Conservation (phyloP, 2,113 vertebrate genomes). For the Casuarius casuarius region DNA sequence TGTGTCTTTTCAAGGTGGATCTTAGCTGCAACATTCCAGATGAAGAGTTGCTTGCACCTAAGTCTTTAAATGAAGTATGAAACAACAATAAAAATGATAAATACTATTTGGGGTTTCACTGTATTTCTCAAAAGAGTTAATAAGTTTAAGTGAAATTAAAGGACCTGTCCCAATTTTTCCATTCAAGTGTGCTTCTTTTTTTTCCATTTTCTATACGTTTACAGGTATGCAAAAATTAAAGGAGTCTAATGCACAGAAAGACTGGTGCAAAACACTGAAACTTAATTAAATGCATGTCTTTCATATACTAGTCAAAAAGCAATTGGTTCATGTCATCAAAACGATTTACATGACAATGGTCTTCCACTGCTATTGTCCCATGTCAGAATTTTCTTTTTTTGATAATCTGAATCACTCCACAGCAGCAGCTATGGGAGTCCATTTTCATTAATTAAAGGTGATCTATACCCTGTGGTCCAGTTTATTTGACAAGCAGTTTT, state of each 20-base stretch:
- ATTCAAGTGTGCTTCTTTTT: not conserved
- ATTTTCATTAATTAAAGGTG: constrained; percentile 22
- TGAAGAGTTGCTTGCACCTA: not conserved
- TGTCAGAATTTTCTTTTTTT: not conserved
- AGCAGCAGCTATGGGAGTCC: not conserved
- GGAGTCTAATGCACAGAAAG: not conserved
- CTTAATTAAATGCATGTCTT: constrained; percentile 5
- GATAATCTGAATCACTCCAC: not conserved
- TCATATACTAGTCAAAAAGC: not conserved
- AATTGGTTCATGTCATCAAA: not conserved
- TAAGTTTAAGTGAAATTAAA: not conserved
- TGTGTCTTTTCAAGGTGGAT: not conserved
- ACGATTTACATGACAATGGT: constrained; percentile 35
- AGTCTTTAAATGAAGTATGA: not conserved
- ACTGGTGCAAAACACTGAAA: not conserved
- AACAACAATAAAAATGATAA: not conserved
- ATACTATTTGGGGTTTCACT: not conserved
- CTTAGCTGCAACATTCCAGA: not conserved
- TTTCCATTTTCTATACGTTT: not conserved
- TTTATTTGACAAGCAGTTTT: constrained; percentile 20
- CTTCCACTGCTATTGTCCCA: not conserved
- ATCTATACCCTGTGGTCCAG: not conserved
- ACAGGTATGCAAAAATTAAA: not conserved
- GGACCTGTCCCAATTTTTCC: not conserved
- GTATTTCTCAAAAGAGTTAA: not conserved